Percentiles rank a stretch among this genome's conserved stretches.
Conservation (phyloP, 2,797 vertebrate species). For the Gephyroberyx darwinii region DNA sequence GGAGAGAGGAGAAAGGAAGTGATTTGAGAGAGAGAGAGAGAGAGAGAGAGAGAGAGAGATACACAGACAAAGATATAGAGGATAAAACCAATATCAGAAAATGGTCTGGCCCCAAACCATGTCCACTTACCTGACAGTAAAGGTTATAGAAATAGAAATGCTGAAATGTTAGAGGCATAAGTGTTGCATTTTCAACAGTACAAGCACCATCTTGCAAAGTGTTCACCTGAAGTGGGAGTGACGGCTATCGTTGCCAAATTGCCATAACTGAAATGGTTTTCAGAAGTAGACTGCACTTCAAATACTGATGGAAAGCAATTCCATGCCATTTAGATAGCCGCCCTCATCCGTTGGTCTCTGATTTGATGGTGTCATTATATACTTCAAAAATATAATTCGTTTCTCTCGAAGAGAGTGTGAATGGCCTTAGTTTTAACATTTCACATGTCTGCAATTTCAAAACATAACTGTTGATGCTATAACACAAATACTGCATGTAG, state of each 20-base stretch:
- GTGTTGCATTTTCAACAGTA: slow-evolving; percentile 25
- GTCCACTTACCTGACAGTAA: background rate
- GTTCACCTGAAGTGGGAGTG: slow-evolving; percentile 46
- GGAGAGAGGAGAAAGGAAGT: background rate
- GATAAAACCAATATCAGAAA: slow-evolving; percentile 12
- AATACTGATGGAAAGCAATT: slow-evolving; percentile 53
- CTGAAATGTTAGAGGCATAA: background rate
- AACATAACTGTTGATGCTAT: background rate
- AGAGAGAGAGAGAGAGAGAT: slow-evolving; percentile 1
- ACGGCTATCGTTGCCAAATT: slow-evolving; percentile 31
- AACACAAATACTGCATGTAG: background rate
- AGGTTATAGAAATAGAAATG: slow-evolving; percentile 33
- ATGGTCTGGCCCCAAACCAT: background rate
- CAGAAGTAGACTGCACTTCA: slow-evolving; percentile 53
- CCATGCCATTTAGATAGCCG: slow-evolving; percentile 41
- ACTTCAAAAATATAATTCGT: slow-evolving; percentile 49
- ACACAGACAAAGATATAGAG: background rate
- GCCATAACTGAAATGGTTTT: slow-evolving; percentile 47
- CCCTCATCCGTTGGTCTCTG: slow-evolving; percentile 36
- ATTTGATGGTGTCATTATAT: slow-evolving; percentile 42
- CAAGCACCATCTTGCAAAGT: slow-evolving; percentile 43
- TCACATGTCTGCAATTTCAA: slow-evolving; percentile 1
- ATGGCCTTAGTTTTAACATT: slow-evolving; percentile 22
- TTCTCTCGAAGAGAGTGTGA: slow-evolving; percentile 3
- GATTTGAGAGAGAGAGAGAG: background rate